Conservation (phyloP, 1,140 invertebrate species). For the Drosophila cardini region DNA sequence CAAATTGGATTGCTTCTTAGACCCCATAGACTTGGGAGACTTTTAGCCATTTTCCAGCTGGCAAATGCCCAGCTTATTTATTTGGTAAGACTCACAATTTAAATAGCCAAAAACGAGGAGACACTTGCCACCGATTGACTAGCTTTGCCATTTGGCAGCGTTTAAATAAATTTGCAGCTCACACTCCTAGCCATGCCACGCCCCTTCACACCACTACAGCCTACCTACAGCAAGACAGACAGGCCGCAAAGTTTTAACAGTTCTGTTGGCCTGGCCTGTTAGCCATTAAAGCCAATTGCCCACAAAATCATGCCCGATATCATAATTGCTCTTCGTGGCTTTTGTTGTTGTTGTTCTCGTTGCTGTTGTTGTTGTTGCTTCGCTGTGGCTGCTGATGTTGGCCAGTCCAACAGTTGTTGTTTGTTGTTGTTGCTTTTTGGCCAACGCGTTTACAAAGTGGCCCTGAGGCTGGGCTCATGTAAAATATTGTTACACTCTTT, state of each 20-base stretch:
- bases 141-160: constrained; percentile 74
- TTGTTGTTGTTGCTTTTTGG: constrained; percentile 58
- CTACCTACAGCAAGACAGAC: background rate
- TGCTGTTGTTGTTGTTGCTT: constrained; percentile 21
- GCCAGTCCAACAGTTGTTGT: constrained; percentile 24
- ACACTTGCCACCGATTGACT: constrained; percentile 69
- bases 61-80: constrained; percentile 55
- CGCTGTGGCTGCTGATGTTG: constrained; percentile 18
- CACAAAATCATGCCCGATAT: constrained; percentile 83
- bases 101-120: constrained; percentile 51
- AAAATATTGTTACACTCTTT: constrained; percentile 71
- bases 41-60: constrained; percentile 21
- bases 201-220: no score
- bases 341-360: constrained; percentile 43
- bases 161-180: constrained; percentile 77
- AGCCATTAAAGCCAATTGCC: constrained; percentile 82
- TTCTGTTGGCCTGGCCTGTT: constrained; percentile 26
- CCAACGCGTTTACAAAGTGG: constrained; percentile 49
- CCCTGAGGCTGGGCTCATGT: constrained; percentile 62
- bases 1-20: constrained; percentile 11
- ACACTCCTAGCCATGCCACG: constrained; percentile 5
- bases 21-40: constrained; percentile 1
- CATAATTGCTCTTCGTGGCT: constrained; percentile 82
- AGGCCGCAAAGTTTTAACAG: background rate
- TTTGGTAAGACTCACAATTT: constrained; percentile 30